Evolutionary conservation across 30 jellyfish, hydroid and myxozoan genomes (phyloP), one percentile per base, ranked within the genome.

Genomic region (Haliclystus octoradiatus): DNA sequence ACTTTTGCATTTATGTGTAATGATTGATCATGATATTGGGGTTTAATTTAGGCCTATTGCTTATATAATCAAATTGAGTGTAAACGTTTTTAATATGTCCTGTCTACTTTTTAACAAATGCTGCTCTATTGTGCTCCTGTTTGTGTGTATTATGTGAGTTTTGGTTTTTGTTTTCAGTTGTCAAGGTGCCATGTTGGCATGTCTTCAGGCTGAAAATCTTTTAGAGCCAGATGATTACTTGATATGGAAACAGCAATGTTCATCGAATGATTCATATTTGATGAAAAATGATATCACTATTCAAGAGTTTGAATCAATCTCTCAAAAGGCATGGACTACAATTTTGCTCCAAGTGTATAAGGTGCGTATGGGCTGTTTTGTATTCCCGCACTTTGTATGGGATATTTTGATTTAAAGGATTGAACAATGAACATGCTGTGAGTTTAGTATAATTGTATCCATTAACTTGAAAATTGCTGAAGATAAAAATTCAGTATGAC

Each of bases 161-260:
- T 3, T 3, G 15, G 24, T 35, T 26, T 62, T 15, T 23, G 1
- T 28, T 52, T 34, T 28, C 32, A 88, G 97, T 51, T 88, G 88
- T 34, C 97, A 88, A 61, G 97, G 97, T 0, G 97, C 94, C 12
- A 88, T 88, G 86, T 81, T 80, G 7, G 73, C 94, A 2, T 50
- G 80, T 0, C 60, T 88, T 29, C 73, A 63, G 50, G 87, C 97
- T 2, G 94, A 88, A 65, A 70, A 68, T 66, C 75, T 88, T 25
- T 70, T 88, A n/a, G 94, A 82, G 51, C 50, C 71, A 49, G 71
- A 32, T 0, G 97, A 88, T 49, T 88, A 72, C 66, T 57, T 61
- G 30, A n/a, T n/a, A n/a, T n/a, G n/a, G n/a, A n/a, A n/a, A n/a
- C n/a, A n/a, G n/a, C n/a, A n/a, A n/a, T n/a, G n/a, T n/a, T n/a